Conservation (phyloP, 2,888 invertebrate species). For the Calameuta pallipes region DNA sequence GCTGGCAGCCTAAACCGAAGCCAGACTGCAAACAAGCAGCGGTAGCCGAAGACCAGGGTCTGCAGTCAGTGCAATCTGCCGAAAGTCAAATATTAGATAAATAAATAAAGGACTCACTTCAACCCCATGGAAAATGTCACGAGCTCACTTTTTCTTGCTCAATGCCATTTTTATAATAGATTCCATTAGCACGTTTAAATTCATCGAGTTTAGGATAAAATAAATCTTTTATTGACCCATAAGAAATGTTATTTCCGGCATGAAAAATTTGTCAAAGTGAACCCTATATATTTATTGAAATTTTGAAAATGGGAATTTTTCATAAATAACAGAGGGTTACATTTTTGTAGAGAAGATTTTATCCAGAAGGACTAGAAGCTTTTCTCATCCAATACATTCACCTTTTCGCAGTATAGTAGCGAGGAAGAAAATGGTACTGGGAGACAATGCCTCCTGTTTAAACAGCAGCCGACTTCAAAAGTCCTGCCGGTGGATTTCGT, state of each 20-base stretch:
- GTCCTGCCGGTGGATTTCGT: slow-evolving; percentile 37
- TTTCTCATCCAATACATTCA: background rate
- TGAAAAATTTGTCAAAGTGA: no score
- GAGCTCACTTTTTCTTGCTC: background rate
- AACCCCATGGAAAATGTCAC: background rate
- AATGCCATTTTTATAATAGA: background rate
- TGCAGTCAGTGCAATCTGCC: slow-evolving; percentile 41
- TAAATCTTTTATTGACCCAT: background rate
- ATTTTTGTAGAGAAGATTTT: background rate
- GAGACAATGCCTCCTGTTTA: slow-evolving; percentile 55
- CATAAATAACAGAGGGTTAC: background rate
- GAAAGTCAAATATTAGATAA: slow-evolving; percentile 61
- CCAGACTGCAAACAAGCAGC: slow-evolving; percentile 56
- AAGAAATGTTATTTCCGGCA: background rate
- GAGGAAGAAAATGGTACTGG: slow-evolving; percentile 14
- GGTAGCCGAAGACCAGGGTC: slow-evolving; percentile 9
- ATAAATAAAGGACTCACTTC: slow-evolving; percentile 46
- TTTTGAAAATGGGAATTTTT: background rate
- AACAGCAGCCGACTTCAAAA: slow-evolving; percentile 53
- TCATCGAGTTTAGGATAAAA: background rate
- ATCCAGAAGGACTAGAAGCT: background rate
- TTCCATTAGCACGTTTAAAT: background rate
- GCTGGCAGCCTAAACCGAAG: slow-evolving; percentile 43
- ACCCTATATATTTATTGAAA: background rate
- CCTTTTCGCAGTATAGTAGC: slow-evolving; percentile 18